phyloP scores from a whole-genome alignment of 2,888 invertebrate genomes.

The Diarsia mendica region DNA sequence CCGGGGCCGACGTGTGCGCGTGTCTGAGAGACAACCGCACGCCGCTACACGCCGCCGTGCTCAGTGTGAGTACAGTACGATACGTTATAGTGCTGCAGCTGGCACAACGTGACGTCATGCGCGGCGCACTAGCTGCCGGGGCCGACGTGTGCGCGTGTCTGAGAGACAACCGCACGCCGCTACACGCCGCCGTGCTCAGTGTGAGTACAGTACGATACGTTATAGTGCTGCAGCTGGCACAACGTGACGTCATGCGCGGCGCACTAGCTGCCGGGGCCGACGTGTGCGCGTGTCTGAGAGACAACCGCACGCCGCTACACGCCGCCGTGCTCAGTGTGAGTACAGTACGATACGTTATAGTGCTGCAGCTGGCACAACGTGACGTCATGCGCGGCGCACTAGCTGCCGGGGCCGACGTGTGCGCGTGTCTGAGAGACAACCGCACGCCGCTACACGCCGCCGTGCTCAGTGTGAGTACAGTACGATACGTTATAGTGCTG shows the following conservation, averaged over 20 bases:
- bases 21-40: slow-evolving; percentile 11
- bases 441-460: slow-evolving; percentile 93
- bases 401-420: slow-evolving; percentile 94
- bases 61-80: slow-evolving; percentile 77
- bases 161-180: slow-evolving; percentile 22
- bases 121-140: slow-evolving; percentile 86
- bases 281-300: slow-evolving; percentile 74
- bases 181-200: slow-evolving; percentile 24
- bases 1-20: slow-evolving; percentile 56
- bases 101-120: slow-evolving; percentile 93
- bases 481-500: background rate
- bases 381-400: slow-evolving; percentile 88
- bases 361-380: slow-evolving; percentile 92
- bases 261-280: slow-evolving; percentile 89
- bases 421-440: slow-evolving; percentile 70
- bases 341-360: slow-evolving; percentile 55
- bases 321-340: slow-evolving; percentile 96
- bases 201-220: slow-evolving; percentile 77
- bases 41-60: slow-evolving; percentile 29
- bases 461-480: slow-evolving; percentile 93
- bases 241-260: slow-evolving; percentile 91
- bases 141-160: slow-evolving; percentile 91
- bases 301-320: slow-evolving; percentile 36
- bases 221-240: slow-evolving; percentile 89
- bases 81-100: slow-evolving; percentile 78